Conservation (phyloP, 1,140 invertebrate genomes). For the Dufourea novaeangliae region DNA sequence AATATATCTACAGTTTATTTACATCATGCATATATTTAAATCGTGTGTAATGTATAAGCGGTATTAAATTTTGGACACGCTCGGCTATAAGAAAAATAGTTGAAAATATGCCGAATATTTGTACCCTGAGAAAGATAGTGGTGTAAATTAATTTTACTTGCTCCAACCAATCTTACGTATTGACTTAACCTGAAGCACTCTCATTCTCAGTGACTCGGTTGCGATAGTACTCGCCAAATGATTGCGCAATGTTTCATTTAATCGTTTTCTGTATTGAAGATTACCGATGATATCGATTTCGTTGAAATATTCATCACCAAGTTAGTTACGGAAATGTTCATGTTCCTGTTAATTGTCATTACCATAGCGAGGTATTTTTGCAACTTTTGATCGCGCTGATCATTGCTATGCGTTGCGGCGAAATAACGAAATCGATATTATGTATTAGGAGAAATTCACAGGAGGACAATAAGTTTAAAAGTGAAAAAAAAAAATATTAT, state of each 20-base stretch:
- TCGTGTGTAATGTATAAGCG: not conserved
- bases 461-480: constrained; percentile 38
- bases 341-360: constrained; percentile 30
- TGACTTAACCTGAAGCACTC: not conserved
- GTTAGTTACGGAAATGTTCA: not conserved
- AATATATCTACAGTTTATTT: not conserved
- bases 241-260: not conserved
- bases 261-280: not conserved
- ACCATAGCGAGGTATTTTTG: constrained; percentile 6
- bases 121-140: not conserved
- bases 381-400: not conserved
- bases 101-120: not conserved
- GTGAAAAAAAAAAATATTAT: constrained; percentile 10
- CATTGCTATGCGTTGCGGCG: not conserved
- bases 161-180: not conserved
- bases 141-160: not conserved
- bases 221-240: not conserved
- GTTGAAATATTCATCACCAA: not conserved
- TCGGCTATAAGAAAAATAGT: not conserved
- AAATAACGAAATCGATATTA: not conserved
- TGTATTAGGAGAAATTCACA: not conserved
- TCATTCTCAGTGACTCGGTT: not conserved
- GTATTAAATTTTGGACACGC: not conserved
- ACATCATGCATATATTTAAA: not conserved
- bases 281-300: not conserved